These are phyloP conservation scores for Drosophila pseudotakahashii DNA, from an alignment of 2,888 invertebrate genomes.

Conservation along the genomic window DNA sequence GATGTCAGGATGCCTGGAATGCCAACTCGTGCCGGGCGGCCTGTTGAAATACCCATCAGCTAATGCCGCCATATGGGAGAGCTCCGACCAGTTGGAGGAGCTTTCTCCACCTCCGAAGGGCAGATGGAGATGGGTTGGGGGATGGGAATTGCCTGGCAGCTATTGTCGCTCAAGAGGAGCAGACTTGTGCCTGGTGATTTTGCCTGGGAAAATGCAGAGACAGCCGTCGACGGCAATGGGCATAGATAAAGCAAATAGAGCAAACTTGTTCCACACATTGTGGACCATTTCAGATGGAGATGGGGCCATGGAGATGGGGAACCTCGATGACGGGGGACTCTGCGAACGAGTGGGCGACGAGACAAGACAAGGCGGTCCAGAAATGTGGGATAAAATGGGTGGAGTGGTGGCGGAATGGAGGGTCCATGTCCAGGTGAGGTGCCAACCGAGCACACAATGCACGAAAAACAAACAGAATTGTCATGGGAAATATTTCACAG, in stretches of 20 bases:
- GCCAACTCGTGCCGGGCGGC: conserved; percentile 64
- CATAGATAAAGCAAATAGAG: conserved; percentile 72
- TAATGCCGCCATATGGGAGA: conserved; percentile 19
- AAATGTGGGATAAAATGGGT: conserved; percentile 25
- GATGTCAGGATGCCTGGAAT: conserved; percentile 50
- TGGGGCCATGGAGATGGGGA: conserved; percentile 5
- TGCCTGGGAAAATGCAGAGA: conserved; percentile 53
- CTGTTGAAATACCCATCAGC: conserved; percentile 22
- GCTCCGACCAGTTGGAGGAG: conserved; percentile 3
- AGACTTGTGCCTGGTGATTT: conserved; percentile 41
- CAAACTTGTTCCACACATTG: conserved; percentile 45
- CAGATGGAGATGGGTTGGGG: conserved; percentile 7
- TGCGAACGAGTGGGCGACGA: conserved; percentile 69
- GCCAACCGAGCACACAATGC: conserved; percentile 69
- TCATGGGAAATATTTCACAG: conserved; percentile 78
- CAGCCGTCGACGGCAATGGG: conserved; percentile 37
- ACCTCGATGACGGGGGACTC: conserved; percentile 23
- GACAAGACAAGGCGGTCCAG: conserved; percentile 50
- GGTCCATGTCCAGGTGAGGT: conserved; percentile 38
- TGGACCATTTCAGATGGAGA: conserved; percentile 33
- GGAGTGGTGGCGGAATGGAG: conserved; percentile 1
- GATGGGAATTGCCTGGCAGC: conserved; percentile 27
- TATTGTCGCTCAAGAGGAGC: conserved; percentile 20
- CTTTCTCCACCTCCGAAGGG: background rate
- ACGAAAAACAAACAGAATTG: conserved; percentile 80